Evolutionary conservation across 2,888 invertebrate species (phyloP).

Genomic region (Eucera pruinosa): DNA sequence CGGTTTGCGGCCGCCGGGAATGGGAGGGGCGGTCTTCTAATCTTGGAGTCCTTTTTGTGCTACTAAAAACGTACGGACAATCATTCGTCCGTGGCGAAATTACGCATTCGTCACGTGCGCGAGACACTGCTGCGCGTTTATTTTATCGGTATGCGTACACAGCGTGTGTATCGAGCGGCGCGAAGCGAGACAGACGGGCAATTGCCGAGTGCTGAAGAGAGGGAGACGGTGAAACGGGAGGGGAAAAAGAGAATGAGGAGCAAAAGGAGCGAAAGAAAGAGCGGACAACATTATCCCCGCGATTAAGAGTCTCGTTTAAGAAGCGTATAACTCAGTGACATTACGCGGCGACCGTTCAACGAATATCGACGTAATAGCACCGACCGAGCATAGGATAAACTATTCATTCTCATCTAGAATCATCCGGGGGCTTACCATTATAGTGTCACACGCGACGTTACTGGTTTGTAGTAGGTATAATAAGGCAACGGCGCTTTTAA

Average conservation of each 20-base stretch:
- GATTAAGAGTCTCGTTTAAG: constrained; percentile 77
- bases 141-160: constrained; percentile 75
- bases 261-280: constrained; percentile 46
- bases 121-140: constrained; percentile 63
- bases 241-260: constrained; percentile 6
- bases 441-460: too few species aligned
- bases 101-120: constrained; percentile 77
- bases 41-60: constrained; percentile 55
- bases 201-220: background rate
- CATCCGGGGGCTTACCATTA: too few species aligned
- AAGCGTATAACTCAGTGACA: constrained; percentile 70
- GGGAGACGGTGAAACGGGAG: background rate
- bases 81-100: constrained; percentile 66
- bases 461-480: too few species aligned
- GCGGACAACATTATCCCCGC: constrained; percentile 75
- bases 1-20: background rate
- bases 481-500: too few species aligned
- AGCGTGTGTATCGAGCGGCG: constrained; percentile 43
- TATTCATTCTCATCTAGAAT: too few species aligned
- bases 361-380: constrained; percentile 47
- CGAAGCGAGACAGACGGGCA: background rate
- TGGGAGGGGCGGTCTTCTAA: constrained; percentile 44
- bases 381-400: too few species aligned
- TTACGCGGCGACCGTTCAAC: constrained; percentile 57
- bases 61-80: constrained; percentile 64